Percentiles rank a stretch among this genome's conserved stretches.
Conservation (phyloP, 2,113 vertebrate genomes). For the Emberiza fucata region DNA sequence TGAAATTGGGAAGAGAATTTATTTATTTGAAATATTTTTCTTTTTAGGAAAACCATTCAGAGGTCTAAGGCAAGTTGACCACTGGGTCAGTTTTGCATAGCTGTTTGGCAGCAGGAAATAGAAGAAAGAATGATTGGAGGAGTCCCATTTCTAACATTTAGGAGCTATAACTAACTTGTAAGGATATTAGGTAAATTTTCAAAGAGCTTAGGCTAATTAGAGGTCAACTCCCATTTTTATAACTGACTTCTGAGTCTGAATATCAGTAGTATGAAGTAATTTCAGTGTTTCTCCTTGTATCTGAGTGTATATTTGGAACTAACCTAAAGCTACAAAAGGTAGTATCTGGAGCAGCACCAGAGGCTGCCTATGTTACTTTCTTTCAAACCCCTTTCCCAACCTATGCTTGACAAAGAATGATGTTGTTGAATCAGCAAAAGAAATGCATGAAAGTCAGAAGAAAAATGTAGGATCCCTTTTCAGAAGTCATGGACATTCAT, state of each 20-base stretch:
- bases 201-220: neutral
- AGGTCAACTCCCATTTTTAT: neutral
- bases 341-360: neutral
- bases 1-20: neutral
- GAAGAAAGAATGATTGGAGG: neutral
- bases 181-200: neutral
- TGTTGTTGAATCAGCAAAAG: fast-evolving
- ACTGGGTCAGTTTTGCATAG: neutral
- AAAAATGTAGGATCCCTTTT: neutral
- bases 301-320: neutral
- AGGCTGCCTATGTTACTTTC: fast-evolving
- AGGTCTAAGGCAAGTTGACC: neutral
- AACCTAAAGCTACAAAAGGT: neutral
- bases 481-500: neutral
- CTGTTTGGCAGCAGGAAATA: neutral
- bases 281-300: neutral
- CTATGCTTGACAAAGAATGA: neutral
- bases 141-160: neutral
- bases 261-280: neutral
- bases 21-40: neutral
- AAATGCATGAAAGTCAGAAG: neutral
- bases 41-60: neutral
- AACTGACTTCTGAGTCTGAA: neutral
- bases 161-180: neutral
- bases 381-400: neutral